These are phyloP conservation scores for Malacoraja senta DNA, from an alignment of 2,797 vertebrate species.

Conservation along the genomic window DNA sequence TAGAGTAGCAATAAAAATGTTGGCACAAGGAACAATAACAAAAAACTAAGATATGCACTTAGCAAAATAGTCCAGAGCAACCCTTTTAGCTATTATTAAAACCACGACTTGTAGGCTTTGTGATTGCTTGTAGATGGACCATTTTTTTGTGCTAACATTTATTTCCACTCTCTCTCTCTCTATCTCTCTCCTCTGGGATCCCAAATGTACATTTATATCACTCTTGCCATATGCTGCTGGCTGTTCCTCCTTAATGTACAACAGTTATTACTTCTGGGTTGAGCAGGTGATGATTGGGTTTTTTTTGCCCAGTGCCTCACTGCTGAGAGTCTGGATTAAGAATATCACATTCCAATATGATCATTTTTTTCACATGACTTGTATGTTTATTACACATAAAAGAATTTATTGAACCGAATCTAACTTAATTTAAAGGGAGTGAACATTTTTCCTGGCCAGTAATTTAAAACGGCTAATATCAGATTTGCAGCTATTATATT, in stretches of 20 bases:
- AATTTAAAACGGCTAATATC: not conserved
- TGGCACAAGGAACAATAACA: not conserved
- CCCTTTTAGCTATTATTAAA: conserved; percentile 20
- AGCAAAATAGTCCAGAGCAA: not conserved
- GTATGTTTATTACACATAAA: not conserved
- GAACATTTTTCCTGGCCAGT: not conserved
- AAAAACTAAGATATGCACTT: not conserved
- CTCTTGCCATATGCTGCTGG: not conserved
- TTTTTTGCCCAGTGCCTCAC: too few species aligned
- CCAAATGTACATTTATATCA: not conserved
- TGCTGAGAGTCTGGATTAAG: not conserved
- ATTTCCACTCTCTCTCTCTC: conserved; percentile 9
- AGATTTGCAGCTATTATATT: not conserved
- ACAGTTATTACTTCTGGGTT: conserved; percentile 4
- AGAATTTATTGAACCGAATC: not conserved
- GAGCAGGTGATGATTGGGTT: not conserved
- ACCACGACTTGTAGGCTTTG: not conserved
- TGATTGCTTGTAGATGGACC: not conserved
- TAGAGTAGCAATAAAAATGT: conserved; percentile 12
- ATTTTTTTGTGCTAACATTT: not conserved
- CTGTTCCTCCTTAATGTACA: not conserved
- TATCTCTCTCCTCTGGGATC: not conserved
- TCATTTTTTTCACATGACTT: not conserved
- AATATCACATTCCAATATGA: not conserved
- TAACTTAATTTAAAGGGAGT: not conserved